A percentile compares a stretch with the other conserved stretches of the same genome.
Conservation (phyloP, 2,113 vertebrate genomes). For the Python bivittatus region DNA sequence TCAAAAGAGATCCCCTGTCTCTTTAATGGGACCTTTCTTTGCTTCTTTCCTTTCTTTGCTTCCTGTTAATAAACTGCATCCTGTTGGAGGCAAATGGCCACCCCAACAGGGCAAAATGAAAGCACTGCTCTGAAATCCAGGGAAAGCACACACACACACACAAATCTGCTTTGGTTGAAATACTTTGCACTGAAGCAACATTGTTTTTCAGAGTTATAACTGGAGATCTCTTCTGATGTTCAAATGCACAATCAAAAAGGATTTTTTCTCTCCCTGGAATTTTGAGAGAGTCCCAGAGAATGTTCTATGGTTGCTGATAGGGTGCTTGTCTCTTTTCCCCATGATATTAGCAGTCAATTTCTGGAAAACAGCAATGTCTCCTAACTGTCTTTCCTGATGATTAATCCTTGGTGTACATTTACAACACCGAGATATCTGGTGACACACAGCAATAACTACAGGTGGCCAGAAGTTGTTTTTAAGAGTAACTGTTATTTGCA, state of each 20-base stretch:
- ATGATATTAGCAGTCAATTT: slow-evolving; percentile 29
- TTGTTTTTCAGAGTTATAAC: slow-evolving; percentile 14
- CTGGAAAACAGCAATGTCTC: slow-evolving; percentile 50
- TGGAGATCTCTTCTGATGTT: not conserved
- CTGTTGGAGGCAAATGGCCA: not conserved
- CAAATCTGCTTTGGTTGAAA: not conserved
- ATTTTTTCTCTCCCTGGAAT: rapidly evolving
- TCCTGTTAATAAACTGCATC: not conserved
- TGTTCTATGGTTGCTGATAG: slow-evolving; percentile 25
- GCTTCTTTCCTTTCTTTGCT: not conserved
- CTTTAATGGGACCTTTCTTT: not conserved
- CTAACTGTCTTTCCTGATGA: slow-evolving; percentile 43
- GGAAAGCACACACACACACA: not conserved
- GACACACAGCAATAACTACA: slow-evolving; percentile 53
- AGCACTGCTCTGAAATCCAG: not conserved
- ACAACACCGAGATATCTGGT: slow-evolving; percentile 50
- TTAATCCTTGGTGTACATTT: slow-evolving; percentile 54
- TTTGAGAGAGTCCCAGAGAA: slow-evolving; percentile 11
- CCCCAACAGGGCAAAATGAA: not conserved
- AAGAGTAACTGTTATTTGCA: slow-evolving; percentile 58
- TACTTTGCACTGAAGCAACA: not conserved
- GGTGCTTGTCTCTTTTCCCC: slow-evolving; percentile 33
- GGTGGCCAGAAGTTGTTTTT: slow-evolving; percentile 57
- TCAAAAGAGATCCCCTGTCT: not conserved
- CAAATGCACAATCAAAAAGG: not conserved